These are phyloP conservation scores for Capreolus pygargus DNA, from an alignment of 2,113 vertebrate species.

Conservation along the genomic window DNA sequence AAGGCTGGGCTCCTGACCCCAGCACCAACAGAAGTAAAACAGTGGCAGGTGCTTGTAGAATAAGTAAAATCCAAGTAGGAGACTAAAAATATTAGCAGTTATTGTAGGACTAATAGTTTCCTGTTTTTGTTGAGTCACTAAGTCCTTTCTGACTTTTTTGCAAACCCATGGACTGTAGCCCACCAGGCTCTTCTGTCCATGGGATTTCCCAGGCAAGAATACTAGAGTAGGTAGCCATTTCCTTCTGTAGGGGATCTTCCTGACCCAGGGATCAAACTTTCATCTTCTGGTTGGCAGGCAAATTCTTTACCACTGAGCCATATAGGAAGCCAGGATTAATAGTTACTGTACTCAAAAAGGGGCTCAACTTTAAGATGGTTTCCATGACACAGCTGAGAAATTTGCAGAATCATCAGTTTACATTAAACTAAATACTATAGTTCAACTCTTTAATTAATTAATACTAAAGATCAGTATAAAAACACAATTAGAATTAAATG, in stretches of 20 bases:
- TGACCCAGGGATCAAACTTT: neutral
- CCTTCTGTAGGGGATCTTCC: neutral
- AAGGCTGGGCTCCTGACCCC: neutral
- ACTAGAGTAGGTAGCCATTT: neutral
- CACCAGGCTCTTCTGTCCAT: neutral
- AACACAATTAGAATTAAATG: neutral
- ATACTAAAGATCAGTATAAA: neutral
- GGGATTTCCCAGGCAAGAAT: neutral
- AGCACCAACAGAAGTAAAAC: neutral
- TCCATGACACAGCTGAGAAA: neutral
- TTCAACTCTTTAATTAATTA: neutral
- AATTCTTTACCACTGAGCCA: neutral
- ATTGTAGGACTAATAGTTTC: neutral
- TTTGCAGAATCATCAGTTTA: neutral
- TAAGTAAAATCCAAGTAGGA: neutral
- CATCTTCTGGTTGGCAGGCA: neutral
- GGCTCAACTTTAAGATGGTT: neutral
- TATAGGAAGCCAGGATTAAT: neutral
- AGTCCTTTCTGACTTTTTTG: neutral
- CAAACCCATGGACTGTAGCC: neutral
- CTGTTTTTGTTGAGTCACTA: neutral
- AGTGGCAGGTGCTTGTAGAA: neutral
- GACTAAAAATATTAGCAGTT: neutral
- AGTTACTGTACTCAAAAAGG: neutral
- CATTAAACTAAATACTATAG: neutral